These are phyloP conservation scores for Microcebus jonahi DNA, from an alignment of 2,113 vertebrate species.

Conservation along the genomic window DNA sequence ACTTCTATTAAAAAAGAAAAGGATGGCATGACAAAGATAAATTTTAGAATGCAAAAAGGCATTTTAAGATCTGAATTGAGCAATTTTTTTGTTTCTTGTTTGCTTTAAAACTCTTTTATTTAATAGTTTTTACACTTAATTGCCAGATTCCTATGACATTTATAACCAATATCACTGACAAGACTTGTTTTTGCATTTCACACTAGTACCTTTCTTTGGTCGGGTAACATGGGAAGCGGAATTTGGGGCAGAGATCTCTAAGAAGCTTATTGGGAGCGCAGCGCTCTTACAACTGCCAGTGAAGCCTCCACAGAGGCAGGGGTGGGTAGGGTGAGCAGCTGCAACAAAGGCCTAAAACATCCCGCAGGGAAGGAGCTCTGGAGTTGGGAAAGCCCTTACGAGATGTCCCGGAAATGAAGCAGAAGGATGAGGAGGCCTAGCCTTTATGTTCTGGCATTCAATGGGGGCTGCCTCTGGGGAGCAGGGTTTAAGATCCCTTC, in stretches of 20 bases:
- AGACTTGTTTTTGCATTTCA: not conserved
- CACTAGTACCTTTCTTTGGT: not conserved
- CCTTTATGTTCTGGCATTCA: not conserved
- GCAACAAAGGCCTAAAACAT: not conserved
- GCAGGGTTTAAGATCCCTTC: not conserved
- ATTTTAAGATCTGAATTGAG: constrained; percentile 38
- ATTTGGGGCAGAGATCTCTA: not conserved
- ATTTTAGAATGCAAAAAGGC: constrained; percentile 56
- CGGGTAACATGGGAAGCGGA: not conserved
- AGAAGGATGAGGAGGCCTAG: not conserved
- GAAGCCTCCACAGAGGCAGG: not conserved
- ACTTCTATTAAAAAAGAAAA: constrained; percentile 73
- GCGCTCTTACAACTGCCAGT: not conserved
- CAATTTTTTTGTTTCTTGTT: constrained; percentile 50
- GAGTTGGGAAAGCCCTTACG: not conserved
- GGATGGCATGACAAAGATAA: constrained; percentile 46
- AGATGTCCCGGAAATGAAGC: not conserved
- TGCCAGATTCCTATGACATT: not conserved
- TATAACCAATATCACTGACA: not conserved
- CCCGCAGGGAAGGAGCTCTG: not conserved
- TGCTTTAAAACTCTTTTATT: constrained; percentile 31
- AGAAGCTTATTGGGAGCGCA: not conserved
- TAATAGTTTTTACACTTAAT: not conserved
- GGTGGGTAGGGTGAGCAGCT: not conserved
- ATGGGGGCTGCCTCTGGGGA: not conserved